Evolutionary conservation across 1,140 invertebrate species (phyloP), one percentile per base, ranked within the genome.

Genomic region (Meteorus sp.): DNA sequence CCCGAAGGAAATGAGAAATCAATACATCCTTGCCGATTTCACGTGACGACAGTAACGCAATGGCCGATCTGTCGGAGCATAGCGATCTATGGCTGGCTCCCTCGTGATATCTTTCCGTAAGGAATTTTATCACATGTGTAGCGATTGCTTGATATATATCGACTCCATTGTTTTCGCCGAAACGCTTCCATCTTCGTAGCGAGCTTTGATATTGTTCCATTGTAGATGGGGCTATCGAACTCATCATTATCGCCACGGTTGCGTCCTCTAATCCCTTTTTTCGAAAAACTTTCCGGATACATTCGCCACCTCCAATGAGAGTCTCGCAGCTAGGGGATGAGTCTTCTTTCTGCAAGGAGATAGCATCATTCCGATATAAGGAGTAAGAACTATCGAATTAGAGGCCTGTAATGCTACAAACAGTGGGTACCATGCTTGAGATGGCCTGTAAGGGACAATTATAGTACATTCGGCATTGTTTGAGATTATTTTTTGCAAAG

Each of bases 241-340:
- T 20, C 19, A 57, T 2, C 11, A 57, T 1, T n/a, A 57, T 33
- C 11, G 47, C 44, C 0, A 27, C 43, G 8, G 45, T 20, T 22
- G 20, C 3, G 1, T 47, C 55, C 1, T 1, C 7, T 23, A 57
- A 3, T 1, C 44, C 29, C 17, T 9, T 31, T 7, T 11, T 19
- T 35, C 31, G 11, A 25, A 48, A 57, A 2, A 29, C 55, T 35
- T 47, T 1, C 55, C 45, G n/a, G 55, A 57, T 47, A 57, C 15
- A 13, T 25, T 48, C 27, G 22, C 55, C 33, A 20, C 55, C 29
- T 33, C 45, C 31, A 57, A 6, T 23, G 43, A 37, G 22, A 57
- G 39, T 4, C 9, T 3, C 3, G 3, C 6, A 8, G 39, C 39
- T 17, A 43, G 15, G 15, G 39, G 39, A 19, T 17, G 39, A n/a